Evolutionary conservation across 2,888 invertebrate genomes (phyloP).

Genomic region (Eupeodes luniger): DNA sequence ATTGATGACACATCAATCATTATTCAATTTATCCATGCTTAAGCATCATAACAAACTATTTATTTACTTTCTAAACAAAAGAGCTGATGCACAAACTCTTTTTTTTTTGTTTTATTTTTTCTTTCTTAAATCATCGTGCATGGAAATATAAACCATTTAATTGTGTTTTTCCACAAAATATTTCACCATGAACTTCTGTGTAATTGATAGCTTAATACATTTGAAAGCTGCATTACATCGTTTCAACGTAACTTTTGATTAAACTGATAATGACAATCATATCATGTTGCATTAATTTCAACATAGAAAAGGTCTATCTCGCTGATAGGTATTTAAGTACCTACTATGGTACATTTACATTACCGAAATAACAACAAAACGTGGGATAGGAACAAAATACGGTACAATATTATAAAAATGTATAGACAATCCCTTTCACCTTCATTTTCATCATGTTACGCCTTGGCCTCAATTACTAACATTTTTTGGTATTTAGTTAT

Average conservation of each 20-base stretch:
- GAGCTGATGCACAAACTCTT: constrained; percentile 5
- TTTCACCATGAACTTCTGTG: constrained; percentile 2
- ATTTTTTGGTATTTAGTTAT: neutral
- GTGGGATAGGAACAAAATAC: neutral
- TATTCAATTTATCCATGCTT: too few species aligned
- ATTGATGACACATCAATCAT: too few species aligned
- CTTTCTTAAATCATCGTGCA: neutral
- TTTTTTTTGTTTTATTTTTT: neutral
- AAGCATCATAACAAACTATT: neutral
- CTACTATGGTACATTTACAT: neutral
- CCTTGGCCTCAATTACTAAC: constrained; percentile 31
- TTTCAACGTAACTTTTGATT: neutral
- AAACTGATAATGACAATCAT: neutral
- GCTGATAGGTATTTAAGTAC: neutral
- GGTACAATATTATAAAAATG: neutral
- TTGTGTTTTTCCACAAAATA: neutral
- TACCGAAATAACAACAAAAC: neutral
- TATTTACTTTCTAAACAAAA: constrained; percentile 12
- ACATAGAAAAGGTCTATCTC: neutral
- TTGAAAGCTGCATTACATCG: too few species aligned
- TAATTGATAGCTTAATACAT: neutral
- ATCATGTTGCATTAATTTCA: constrained; percentile 11
- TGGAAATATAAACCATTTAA: neutral
- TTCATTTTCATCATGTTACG: constrained; percentile 22
- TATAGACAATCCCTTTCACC: constrained; percentile 40